A percentile compares a stretch with the other conserved stretches of the same genome.
These are phyloP conservation scores for Laupala kohalensis DNA, from an alignment of 1,140 invertebrate genomes.

Conservation along the genomic window DNA sequence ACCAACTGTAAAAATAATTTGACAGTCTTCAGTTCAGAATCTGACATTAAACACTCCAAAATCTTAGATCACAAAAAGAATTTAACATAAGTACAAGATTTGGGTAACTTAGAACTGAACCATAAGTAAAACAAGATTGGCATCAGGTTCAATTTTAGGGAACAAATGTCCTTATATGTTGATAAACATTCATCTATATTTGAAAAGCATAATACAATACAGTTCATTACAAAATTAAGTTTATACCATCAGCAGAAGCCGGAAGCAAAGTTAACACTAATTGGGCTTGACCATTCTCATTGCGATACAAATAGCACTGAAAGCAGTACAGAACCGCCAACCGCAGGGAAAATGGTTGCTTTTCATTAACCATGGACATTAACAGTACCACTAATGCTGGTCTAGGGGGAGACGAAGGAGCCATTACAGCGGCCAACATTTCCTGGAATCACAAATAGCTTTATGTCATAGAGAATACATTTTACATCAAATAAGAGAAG, in stretches of 20 bases:
- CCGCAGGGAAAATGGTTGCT: conserved; percentile 81
- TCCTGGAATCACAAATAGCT: too few species aligned
- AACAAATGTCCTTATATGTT: background rate
- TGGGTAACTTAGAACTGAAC: background rate
- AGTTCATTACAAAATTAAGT: background rate
- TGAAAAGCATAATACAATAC: background rate
- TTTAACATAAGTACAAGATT: too few species aligned
- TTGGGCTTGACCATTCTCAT: conserved; percentile 74
- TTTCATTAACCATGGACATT: conserved; percentile 99
- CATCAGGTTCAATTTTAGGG: too few species aligned
- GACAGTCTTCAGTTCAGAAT: too few species aligned
- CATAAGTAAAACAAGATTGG: too few species aligned
- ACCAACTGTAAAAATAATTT: conserved; percentile 1
- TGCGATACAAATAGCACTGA: conserved; percentile 89
- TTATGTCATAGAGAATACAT: too few species aligned
- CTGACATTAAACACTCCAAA: too few species aligned
- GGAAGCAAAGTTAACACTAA: conserved; percentile 87
- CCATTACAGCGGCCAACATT: conserved; percentile 58
- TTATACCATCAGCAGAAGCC: conserved; percentile 54
- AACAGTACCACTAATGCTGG: conserved; percentile 88
- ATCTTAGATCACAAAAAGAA: too few species aligned
- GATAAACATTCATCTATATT: background rate
- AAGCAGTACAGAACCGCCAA: conserved; percentile 96
- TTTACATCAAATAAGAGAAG: too few species aligned
- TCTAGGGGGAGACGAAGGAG: conserved; percentile 78